Evolutionary conservation across 1,140 invertebrate genomes (phyloP).

Genomic region (Goniozus legneri): DNA sequence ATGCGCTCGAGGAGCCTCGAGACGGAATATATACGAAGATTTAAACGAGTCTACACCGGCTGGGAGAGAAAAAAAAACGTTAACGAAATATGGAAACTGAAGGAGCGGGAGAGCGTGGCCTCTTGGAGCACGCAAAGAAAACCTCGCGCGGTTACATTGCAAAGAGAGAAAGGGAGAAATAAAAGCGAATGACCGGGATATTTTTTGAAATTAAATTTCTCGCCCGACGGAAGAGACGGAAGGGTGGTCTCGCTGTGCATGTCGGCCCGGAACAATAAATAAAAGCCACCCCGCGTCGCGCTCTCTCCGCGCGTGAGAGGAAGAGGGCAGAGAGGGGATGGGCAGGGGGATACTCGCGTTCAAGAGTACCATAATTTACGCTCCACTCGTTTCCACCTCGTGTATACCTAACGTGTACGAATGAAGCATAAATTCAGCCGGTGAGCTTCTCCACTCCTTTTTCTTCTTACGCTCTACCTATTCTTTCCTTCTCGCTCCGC

Average conservation of each 20-base stretch:
- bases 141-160: background rate
- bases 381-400: conserved; percentile 33
- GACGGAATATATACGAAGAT: conserved; percentile 8
- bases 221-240: conserved; percentile 11
- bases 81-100: background rate
- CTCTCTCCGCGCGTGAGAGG: background rate
- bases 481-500: background rate
- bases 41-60: background rate
- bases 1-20: conserved; percentile 3
- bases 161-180: background rate
- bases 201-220: conserved; percentile 29
- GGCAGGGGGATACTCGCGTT: conserved; percentile 16
- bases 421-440: conserved; percentile 45
- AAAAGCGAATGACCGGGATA: conserved; percentile 4
- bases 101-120: background rate
- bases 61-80: background rate
- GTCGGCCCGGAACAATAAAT: conserved; percentile 29
- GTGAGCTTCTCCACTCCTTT: conserved; percentile 16
- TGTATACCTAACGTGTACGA: conserved; percentile 37
- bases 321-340: background rate
- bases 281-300: conserved; percentile 15
- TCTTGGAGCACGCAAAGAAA: no score
- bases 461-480: background rate
- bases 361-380: conserved; percentile 39
- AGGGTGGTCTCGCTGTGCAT: conserved; percentile 13